Percentiles rank a stretch among this genome's conserved stretches.
phyloP scores from a whole-genome alignment of 2,888 invertebrate genomes.

The Pterostichus niger region DNA sequence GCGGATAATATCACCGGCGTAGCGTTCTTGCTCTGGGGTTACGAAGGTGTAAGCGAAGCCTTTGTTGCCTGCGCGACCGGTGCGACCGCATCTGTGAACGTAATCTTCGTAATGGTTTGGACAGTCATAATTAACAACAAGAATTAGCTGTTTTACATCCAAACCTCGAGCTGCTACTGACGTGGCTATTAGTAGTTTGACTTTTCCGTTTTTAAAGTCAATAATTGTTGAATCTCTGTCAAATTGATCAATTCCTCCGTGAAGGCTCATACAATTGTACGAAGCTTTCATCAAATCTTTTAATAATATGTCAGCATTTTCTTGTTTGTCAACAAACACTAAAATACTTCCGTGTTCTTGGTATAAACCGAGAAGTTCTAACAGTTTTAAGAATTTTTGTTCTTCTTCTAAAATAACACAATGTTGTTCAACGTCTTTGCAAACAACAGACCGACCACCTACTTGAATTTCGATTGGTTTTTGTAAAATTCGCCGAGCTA shows the following conservation, averaged over 20 bases:
- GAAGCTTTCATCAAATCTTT: slow-evolving; percentile 98
- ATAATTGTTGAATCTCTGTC: slow-evolving; percentile 98
- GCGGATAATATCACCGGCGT: slow-evolving; percentile 94
- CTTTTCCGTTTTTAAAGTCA: slow-evolving; percentile 95
- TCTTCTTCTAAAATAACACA: slow-evolving; percentile 97
- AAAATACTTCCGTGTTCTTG: slow-evolving; percentile 96
- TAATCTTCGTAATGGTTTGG: slow-evolving; percentile 99
- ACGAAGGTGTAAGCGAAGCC: slow-evolving; percentile 99
- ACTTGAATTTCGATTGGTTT: slow-evolving; percentile 99
- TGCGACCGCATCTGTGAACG: slow-evolving; percentile 97
- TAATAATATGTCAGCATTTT: slow-evolving; percentile 94
- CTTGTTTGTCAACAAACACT: slow-evolving; percentile 99
- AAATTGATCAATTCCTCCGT: slow-evolving; percentile 99
- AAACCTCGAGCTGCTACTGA: slow-evolving; percentile 98
- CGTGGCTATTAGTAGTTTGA: slow-evolving; percentile 96
- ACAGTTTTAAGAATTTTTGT: slow-evolving; percentile 97
- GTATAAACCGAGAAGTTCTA: slow-evolving; percentile 97
- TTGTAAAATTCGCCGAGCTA: slow-evolving; percentile 94
- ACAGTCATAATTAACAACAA: slow-evolving; percentile 99
- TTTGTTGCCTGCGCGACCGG: slow-evolving; percentile 95
- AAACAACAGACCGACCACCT: slow-evolving; percentile 97
- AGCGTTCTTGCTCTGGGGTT: slow-evolving; percentile 95
- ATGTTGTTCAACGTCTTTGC: slow-evolving; percentile 98
- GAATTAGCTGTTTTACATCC: slow-evolving; percentile 98
- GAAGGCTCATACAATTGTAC: slow-evolving; percentile 97